Conservation (phyloP, 1,140 invertebrate species). For the Bicyclus anynana region DNA sequence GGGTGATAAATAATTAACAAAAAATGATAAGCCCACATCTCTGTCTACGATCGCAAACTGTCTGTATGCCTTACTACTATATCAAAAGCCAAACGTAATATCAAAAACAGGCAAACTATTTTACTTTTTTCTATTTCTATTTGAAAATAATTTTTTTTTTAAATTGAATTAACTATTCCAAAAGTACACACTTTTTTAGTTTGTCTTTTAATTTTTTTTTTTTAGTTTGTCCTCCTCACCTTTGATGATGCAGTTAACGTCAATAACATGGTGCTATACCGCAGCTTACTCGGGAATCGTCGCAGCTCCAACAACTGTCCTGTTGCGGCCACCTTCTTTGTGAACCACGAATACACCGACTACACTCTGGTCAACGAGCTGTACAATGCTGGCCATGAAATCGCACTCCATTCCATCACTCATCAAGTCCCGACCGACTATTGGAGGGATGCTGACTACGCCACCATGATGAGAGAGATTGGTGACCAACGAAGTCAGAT, state of each 20-base stretch:
- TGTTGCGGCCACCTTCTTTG: conserved; percentile 81
- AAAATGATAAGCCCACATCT: no score
- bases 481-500: conserved; percentile 77
- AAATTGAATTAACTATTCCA: no score
- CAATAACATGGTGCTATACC: conserved; percentile 81
- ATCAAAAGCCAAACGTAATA: no score
- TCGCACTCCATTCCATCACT: conserved; percentile 81
- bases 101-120: no score
- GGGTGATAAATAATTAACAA: no score
- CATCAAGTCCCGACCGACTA: conserved; percentile 72
- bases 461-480: conserved; percentile 77
- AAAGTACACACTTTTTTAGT: no score
- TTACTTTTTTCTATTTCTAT: no score
- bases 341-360: conserved; percentile 84
- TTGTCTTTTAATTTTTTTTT: no score
- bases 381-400: conserved; percentile 82
- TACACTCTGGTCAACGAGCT: conserved; percentile 81
- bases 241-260: conserved; percentile 85
- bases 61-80: no score
- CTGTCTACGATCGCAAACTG: no score
- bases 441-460: conserved; percentile 70
- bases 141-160: no score
- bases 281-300: conserved; percentile 78
- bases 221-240: conserved; percentile 81
- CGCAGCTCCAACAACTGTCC: conserved; percentile 82